Conservation (phyloP, 2,797 vertebrate species). For the Coracias cyanogaster region DNA sequence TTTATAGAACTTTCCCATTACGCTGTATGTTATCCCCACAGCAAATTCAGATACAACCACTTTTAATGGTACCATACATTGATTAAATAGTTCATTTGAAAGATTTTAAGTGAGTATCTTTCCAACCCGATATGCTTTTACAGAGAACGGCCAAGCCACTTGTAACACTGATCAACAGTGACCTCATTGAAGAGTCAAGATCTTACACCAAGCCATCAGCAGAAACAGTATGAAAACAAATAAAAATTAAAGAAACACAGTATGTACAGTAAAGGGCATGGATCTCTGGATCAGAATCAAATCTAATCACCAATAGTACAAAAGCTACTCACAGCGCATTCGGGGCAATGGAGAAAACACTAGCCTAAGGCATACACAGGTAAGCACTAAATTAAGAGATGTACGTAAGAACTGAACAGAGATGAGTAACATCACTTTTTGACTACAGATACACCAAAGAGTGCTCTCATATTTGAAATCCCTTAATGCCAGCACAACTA, state of each 20-base stretch:
- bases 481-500: slow-evolving; percentile 53
- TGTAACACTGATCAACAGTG: slow-evolving; percentile 88
- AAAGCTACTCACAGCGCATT: slow-evolving; percentile 82
- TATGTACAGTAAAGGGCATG: slow-evolving; percentile 81
- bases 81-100: slow-evolving; percentile 87
- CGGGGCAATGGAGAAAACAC: slow-evolving; percentile 82
- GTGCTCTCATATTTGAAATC: slow-evolving; percentile 47
- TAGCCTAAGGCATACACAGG: slow-evolving; percentile 80
- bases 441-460: slow-evolving; percentile 70
- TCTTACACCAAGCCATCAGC: slow-evolving; percentile 84
- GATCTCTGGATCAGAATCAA: slow-evolving; percentile 76
- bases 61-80: slow-evolving; percentile 89
- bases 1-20: slow-evolving; percentile 86
- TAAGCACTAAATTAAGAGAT: slow-evolving; percentile 76
- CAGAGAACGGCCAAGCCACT: slow-evolving; percentile 85
- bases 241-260: slow-evolving; percentile 79
- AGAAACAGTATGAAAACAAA: slow-evolving; percentile 84
- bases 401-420: slow-evolving; percentile 74
- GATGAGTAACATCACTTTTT: slow-evolving; percentile 59
- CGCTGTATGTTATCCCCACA: slow-evolving; percentile 87
- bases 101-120: slow-evolving; percentile 82
- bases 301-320: slow-evolving; percentile 84
- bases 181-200: slow-evolving; percentile 82
- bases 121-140: slow-evolving; percentile 82
- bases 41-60: slow-evolving; percentile 92